Conservation (phyloP, 2,797 vertebrate species). For the Peromyscus aztecus region DNA sequence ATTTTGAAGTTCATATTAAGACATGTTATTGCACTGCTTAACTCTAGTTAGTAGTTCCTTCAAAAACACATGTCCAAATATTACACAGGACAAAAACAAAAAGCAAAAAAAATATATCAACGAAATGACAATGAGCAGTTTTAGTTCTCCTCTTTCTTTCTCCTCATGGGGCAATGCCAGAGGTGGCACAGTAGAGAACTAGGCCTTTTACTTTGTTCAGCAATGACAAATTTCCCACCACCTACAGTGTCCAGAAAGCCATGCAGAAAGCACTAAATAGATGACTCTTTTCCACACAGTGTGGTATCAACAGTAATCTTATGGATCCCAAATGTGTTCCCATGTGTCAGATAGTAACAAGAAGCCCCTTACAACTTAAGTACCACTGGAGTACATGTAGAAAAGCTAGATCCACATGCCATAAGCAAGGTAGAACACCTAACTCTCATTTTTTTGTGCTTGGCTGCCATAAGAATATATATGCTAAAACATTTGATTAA, state of each 20-base stretch:
- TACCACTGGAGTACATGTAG: neutral
- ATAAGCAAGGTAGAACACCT: neutral
- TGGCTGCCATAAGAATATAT: neutral
- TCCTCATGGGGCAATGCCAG: neutral
- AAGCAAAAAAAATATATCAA: neutral
- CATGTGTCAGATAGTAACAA: neutral
- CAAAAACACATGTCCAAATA: neutral
- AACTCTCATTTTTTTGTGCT: neutral
- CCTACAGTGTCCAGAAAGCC: neutral
- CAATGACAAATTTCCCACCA: neutral
- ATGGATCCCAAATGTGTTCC: neutral
- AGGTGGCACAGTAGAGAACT: neutral
- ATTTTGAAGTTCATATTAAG: neutral
- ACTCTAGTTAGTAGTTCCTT: neutral
- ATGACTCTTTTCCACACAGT: neutral
- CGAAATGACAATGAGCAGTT: neutral
- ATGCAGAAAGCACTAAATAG: neutral
- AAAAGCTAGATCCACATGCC: neutral
- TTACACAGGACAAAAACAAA: neutral
- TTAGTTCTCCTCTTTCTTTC: rapidly evolving
- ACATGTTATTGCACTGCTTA: neutral
- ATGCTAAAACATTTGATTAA: neutral
- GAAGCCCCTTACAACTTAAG: neutral
- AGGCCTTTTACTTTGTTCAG: neutral
- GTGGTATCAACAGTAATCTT: neutral